phyloP scores from a whole-genome alignment of 23 tunicate species.

The Phallusia fumigata region DNA sequence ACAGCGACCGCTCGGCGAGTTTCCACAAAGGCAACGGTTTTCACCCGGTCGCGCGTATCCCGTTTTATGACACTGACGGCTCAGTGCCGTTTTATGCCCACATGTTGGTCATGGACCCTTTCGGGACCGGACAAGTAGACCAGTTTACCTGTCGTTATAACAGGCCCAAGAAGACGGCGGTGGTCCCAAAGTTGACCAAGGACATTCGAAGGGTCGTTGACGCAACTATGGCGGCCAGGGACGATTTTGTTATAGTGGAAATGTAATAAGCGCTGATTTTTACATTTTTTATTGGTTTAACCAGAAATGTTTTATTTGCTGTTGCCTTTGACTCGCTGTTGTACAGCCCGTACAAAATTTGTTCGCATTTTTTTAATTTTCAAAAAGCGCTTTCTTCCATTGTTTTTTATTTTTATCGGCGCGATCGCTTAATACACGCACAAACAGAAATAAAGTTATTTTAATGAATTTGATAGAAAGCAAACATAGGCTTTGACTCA shows the following conservation, averaged over 20 bases:
- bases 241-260: neutral
- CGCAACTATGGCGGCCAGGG: neutral
- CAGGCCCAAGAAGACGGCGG: neutral
- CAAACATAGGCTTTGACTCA: too few relatives aligned
- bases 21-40: neutral
- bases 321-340: too few relatives aligned
- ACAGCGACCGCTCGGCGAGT: neutral
- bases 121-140: neutral
- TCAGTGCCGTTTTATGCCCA: neutral
- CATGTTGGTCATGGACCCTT: constrained; percentile 10
- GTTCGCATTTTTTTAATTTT: too few relatives aligned
- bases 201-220: neutral
- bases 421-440: too few relatives aligned
- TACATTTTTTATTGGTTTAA: too few relatives aligned
- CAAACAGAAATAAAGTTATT: too few relatives aligned
- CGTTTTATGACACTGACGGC: neutral
- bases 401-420: too few relatives aligned
- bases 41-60: neutral
- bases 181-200: neutral
- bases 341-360: too few relatives aligned
- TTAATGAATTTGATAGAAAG: too few relatives aligned
- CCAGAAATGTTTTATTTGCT: too few relatives aligned
- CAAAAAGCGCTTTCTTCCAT: too few relatives aligned
- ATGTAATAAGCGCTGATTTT: neutral
- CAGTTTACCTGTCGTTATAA: neutral